These are phyloP conservation scores for Forbesichthys agassizii DNA, from an alignment of 2,113 vertebrate genomes.

Conservation along the genomic window DNA sequence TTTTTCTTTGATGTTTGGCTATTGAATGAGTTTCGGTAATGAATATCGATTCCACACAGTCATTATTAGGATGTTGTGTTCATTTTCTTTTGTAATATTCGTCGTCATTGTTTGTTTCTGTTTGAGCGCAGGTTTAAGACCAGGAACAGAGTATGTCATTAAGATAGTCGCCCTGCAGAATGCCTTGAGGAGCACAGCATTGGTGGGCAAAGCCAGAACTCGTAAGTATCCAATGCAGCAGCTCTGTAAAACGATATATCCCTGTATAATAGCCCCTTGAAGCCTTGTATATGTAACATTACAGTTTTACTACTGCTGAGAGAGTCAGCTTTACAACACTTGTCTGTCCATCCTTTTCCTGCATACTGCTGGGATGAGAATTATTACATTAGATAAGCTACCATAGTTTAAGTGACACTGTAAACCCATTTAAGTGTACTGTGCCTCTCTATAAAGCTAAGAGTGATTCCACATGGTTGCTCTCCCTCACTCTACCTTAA, in stretches of 20 bases:
- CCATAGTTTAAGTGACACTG: too few species aligned
- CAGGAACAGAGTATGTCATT: constrained; percentile 89
- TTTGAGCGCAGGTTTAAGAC: constrained; percentile 80
- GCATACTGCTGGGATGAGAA: too few species aligned
- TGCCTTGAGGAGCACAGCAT: constrained; percentile 85
- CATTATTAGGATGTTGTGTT: background rate
- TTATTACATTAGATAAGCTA: too few species aligned
- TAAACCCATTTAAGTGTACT: too few species aligned
- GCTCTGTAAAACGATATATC: background rate
- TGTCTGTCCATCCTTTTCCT: too few species aligned
- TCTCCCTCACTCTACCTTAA: background rate
- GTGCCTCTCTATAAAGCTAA: too few species aligned
- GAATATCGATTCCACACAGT: background rate
- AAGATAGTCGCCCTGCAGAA: constrained; percentile 89
- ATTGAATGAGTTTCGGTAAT: background rate
- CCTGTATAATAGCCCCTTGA: background rate
- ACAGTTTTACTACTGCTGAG: too few species aligned
- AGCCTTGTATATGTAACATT: background rate
- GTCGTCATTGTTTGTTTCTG: background rate
- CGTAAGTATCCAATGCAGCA: constrained; percentile 79
- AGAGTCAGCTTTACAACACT: too few species aligned
- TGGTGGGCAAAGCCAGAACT: constrained; percentile 89
- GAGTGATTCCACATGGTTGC: too few species aligned
- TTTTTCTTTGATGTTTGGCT: background rate
- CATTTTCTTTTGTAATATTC: background rate